Percentiles rank a stretch among this genome's conserved stretches.
These are phyloP conservation scores for Microctenopoma stevenorrisi DNA, from an alignment of 2,797 vertebrate species.

Conservation along the genomic window DNA sequence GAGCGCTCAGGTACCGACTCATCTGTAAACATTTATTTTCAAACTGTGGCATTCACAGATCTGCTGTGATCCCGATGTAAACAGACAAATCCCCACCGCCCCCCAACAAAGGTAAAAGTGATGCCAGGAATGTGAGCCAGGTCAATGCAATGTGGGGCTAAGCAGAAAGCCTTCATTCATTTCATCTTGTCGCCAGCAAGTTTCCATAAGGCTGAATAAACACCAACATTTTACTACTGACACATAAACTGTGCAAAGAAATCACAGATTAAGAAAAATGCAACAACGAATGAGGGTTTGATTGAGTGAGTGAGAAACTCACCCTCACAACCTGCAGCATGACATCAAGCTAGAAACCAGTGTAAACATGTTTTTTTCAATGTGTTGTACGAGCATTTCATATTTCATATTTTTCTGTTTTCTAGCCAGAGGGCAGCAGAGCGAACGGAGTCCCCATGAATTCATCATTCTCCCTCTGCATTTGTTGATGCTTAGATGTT, in stretches of 20 bases:
- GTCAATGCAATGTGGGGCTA: not conserved
- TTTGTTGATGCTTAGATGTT: not conserved
- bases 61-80: slow-evolving; percentile 16
- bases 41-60: slow-evolving; percentile 1
- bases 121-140: slow-evolving; percentile 4
- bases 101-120: not conserved
- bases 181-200: not conserved
- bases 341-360: not conserved
- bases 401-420: not conserved
- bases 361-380: not conserved
- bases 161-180: not conserved
- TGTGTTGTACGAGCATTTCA: not conserved
- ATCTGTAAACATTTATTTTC: slow-evolving; percentile 15
- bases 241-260: no score
- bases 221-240: no score
- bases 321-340: no score
- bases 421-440: not conserved
- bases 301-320: not conserved
- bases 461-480: not conserved
- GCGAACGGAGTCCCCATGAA: slow-evolving; percentile 11
- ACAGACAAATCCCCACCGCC: slow-evolving; percentile 9
- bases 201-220: no score
- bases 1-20: not conserved
- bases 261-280: not conserved
- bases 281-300: not conserved